phyloP scores from a whole-genome alignment of 1,140 invertebrate genomes.

The Drosophila quadrilineata region DNA sequence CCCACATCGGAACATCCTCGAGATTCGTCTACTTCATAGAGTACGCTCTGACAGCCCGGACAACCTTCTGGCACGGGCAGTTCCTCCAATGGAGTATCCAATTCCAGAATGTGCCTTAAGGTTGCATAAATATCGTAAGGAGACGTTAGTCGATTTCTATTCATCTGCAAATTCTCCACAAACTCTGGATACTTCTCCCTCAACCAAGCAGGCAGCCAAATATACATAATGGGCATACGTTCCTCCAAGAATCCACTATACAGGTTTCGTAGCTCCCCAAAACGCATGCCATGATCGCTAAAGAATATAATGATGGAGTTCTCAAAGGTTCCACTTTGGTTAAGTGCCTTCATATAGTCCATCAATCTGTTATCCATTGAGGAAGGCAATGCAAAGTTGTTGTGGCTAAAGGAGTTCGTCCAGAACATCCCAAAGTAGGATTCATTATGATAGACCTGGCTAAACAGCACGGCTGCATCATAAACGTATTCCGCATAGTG shows the following conservation, averaged over 20 bases:
- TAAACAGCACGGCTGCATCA: constrained; percentile 83
- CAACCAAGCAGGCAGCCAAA: constrained; percentile 90
- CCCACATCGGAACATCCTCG: constrained; percentile 87
- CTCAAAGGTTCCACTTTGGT: constrained; percentile 84
- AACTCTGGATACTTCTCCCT: constrained; percentile 84
- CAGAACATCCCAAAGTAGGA: constrained; percentile 90
- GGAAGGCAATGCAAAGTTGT: constrained; percentile 87
- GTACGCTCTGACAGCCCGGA: constrained; percentile 86
- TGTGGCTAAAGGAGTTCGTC: constrained; percentile 89
- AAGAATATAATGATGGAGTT: constrained; percentile 89
- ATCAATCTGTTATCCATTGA: constrained; percentile 85
- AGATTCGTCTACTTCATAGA: constrained; percentile 84
- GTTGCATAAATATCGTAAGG: constrained; percentile 92
- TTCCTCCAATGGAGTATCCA: constrained; percentile 53
- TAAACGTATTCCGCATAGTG: constrained; percentile 83
- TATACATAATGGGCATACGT: constrained; percentile 90
- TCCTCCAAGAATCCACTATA: constrained; percentile 93
- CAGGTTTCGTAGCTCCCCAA: constrained; percentile 86
- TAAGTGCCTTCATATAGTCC: constrained; percentile 84
- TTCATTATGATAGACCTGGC: constrained; percentile 57
- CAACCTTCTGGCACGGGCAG: constrained; percentile 77
- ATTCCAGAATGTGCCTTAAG: constrained; percentile 80
- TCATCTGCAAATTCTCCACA: constrained; percentile 86
- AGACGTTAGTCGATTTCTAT: constrained; percentile 88
- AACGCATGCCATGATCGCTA: constrained; percentile 96